Evolutionary conservation across 2,113 vertebrate genomes (phyloP), one percentile per base, ranked within the genome.

Genomic region (Ifrita kowaldi): DNA sequence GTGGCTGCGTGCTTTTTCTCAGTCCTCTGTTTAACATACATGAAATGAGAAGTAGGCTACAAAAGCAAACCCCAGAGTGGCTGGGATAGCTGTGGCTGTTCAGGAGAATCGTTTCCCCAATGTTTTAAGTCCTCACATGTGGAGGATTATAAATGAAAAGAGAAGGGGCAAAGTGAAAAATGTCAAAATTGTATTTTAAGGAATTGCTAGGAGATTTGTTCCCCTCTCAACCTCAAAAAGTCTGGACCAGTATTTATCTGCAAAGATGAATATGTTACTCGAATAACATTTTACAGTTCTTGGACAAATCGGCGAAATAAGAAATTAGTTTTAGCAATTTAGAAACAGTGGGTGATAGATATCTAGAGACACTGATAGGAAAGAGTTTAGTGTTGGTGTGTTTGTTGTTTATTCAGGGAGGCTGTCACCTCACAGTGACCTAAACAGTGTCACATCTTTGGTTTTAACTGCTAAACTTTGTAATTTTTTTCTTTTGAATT

Each of bases 61-160:
- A 26, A 39, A 84, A 88, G 42, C 37, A 81, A 81, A 53, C 5
- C 19, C 8, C 0, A 0, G 13, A 15, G 39, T 44, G 53, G 11
- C 49, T 88, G 75, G 44, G 23, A 16, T 49, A 49, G n/a, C 53
- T 88, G 53, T 47, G 49, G 28, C 49, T 73, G 53, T 47, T 57
- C n/a, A 53, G 17, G 33, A 44, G 18, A 87, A 67, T 26, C 0
- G 0, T 42, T 56, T 76, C 28, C 5, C 23, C 69, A 35, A 0
- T n/a, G 32, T 44, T 77, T 77, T 47, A 41, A 44, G 64, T 11
- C 21, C 21, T 82, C 18, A 3, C 49, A 3, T 81, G n/a, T 0
- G 7, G 7, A 77, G 19, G 24, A 12, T 30, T 68, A 27, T 53
- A 78, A 67, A 71, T 76, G 42, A 73, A 69, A 76, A 77, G 47